Conservation (phyloP, 2,113 vertebrate genomes). For the Gambusia affinis region DNA sequence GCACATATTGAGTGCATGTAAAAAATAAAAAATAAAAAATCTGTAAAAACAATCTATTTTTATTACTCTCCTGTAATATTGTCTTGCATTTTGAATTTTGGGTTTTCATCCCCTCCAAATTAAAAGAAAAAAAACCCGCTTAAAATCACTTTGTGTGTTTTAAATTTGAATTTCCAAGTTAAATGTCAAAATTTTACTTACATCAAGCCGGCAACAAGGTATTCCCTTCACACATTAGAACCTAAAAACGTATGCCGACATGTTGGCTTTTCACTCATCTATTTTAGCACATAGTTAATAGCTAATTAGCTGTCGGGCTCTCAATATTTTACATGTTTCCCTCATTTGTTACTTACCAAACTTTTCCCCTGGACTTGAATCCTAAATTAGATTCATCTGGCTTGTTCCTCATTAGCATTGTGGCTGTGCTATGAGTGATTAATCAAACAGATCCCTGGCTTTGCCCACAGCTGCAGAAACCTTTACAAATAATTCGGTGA, state of each 20-base stretch:
- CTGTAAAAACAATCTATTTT: not conserved
- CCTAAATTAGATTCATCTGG: constrained; percentile 19
- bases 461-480: constrained; percentile 25
- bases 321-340: constrained; percentile 15
- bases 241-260: not conserved
- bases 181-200: not conserved
- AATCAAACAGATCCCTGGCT: constrained; percentile 18
- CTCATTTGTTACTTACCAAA: constrained; percentile 22
- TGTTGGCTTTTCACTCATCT: not conserved
- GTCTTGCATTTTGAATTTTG: not conserved
- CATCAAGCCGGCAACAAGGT: not conserved
- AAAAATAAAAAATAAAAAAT: no score
- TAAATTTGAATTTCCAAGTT: not conserved
- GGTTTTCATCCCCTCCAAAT: not conserved
- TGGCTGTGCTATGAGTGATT: constrained; percentile 24
- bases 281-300: constrained; percentile 19
- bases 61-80: not conserved
- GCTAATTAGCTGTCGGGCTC: constrained; percentile 42
- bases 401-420: constrained; percentile 47
- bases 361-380: constrained; percentile 21
- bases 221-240: not conserved
- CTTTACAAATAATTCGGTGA: constrained; percentile 27
- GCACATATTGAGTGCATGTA: no score
- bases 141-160: not conserved
- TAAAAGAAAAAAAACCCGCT: not conserved